Base-by-base conservation (phyloP, 1,140 invertebrate species). In the Galleria mellonella region DNA sequence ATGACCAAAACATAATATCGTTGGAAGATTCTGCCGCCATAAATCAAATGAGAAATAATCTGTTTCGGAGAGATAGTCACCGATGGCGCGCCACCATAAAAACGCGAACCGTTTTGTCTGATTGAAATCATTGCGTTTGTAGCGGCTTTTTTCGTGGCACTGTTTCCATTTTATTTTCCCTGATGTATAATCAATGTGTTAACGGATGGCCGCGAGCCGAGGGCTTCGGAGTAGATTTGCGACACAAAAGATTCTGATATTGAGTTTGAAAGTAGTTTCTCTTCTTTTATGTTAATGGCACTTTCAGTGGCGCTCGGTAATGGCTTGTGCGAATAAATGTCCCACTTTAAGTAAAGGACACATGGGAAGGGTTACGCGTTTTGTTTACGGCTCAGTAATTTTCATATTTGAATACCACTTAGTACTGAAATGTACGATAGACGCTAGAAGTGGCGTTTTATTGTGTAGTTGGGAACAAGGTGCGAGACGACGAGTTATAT, bases 1-100 rank as follows among this genome's bases (percentile, higher is more conserved):
- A 81, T 83, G 79, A 83, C 82, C 82, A 85, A 85, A 85, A 85
- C 82, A 85, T 85, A 85, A 85, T 85, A 85, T 82, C 82, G 72
- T 74, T 81, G 71, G 79, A 78, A 79, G 76, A 83, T 82, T 82
- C 82, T 66, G 68, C 71, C 66, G 67, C 68, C 72, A 83, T 83
- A 83, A 83, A 85, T 85, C 82, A 85, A 83, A 85, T 85, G 77
- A 83, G 78, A 67, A 85, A 83, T 85, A 83, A 83, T 85, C 77
- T 85, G 73, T 83, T 78, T 82, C 74, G 72, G 69, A 69, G 75
- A 72, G 70, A 82, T 81, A 74, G 77, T 79, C 77, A 69, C 63
- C 61, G 70, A 72, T 66, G 63, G 59, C 64, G 60, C 53, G 63
- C 68, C 71, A 58, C 74, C 69, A 81, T 85, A 85, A 83, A 83